Evolutionary conservation across 2,888 invertebrate genomes (phyloP).

Genomic region (Sipha maydis): DNA sequence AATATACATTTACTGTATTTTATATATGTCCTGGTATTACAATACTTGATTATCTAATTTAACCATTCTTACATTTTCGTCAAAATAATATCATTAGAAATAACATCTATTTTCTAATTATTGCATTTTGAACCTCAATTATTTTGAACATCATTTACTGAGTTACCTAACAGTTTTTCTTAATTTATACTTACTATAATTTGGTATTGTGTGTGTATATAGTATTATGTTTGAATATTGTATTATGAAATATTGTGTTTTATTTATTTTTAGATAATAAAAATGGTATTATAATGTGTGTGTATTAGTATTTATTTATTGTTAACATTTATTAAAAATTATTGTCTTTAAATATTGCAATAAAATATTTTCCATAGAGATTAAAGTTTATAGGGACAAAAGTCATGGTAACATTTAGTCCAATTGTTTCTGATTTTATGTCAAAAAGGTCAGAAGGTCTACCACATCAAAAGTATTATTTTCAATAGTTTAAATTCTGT

Average conservation of each 20-base stretch:
- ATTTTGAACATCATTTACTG: not conserved
- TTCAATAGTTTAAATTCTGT: too few relatives aligned
- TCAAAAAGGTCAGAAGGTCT: too few relatives aligned
- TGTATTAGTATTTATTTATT: slow-evolving; percentile 27
- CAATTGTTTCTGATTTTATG: too few relatives aligned
- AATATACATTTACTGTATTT: not conserved
- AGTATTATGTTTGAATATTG: slow-evolving; percentile 15
- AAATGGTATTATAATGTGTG: slow-evolving; percentile 12
- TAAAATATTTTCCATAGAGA: not conserved
- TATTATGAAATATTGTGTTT: slow-evolving; percentile 33
- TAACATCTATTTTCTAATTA: slow-evolving; percentile 1
- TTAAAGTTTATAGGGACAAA: not conserved
- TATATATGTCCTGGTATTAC: not conserved
- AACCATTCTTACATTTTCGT: not conserved
- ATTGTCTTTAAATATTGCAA: not conserved
- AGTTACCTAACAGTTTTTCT: not conserved
- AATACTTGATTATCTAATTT: not conserved
- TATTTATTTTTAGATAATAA: slow-evolving; percentile 48
- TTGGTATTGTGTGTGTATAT: slow-evolving; percentile 1
- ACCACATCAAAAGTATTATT: too few relatives aligned
- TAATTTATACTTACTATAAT: slow-evolving; percentile 1
- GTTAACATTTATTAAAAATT: not conserved
- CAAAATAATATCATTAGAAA: not conserved
- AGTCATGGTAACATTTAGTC: too few relatives aligned
- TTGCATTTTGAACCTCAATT: not conserved